Evolutionary conservation across 2,113 vertebrate species (phyloP), one percentile per base, ranked within the genome.

Genomic region (Xyliphius kryptos): DNA sequence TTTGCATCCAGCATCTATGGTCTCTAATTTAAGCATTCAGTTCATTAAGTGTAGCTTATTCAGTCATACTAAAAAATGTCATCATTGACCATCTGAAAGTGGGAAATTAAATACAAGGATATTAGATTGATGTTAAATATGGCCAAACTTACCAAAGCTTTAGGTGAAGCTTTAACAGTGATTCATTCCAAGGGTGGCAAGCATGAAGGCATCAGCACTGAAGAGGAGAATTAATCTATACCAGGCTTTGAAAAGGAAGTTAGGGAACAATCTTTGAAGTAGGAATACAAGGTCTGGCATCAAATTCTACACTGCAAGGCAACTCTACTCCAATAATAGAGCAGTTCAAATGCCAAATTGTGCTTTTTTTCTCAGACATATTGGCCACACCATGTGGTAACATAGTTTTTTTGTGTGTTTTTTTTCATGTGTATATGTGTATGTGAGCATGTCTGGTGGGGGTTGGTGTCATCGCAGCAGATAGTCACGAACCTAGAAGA

Each of bases 381-480:
- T 86, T 84, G 82, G 78, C 85, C 79, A 81, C 83, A 82, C 83
- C 79, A 83, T 86, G 83, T 84, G 85, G 80, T 75, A 72, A 76
- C 69, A 76, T 70, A 56, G 60, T 38, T 79, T 81, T 77, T 77
- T 76, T 78, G 74, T 78, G 76, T 78, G 59, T 47, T 47, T 56
- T n/a, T n/a, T n/a, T n/a, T n/a, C n/a, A n/a, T 51, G 56, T 65
- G 50, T 48, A 43, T 50, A 38, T 58, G 52, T 58, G 44, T 60
- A 17, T 53, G 51, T 57, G 47, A 66, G 59, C 32, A 22, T 56
- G 47, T 49, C 37, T 78, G 75, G 78, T 80, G 84, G 82, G 84
- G 84, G 84, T 77, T 83, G 77, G 75, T 84, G 84, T 85, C 79
- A 54, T 56, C 74, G 77, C 79, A 85, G 78, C 85, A 83, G 78